phyloP scores from a whole-genome alignment of 92 coral and sea anemone species.

The Heteractis magnifica region DNA sequence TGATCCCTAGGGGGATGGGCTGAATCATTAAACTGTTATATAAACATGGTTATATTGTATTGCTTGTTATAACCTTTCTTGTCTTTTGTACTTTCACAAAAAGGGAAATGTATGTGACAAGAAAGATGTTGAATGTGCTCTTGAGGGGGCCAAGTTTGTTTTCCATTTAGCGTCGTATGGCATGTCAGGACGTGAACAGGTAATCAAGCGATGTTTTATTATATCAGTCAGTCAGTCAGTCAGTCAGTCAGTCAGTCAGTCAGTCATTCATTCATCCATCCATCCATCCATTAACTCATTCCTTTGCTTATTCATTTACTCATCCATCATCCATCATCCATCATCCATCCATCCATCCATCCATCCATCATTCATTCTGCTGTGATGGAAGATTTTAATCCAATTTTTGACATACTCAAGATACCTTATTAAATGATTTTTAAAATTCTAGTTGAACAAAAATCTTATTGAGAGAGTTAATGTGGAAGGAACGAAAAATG shows the following conservation, averaged over 20 bases:
- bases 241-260: no score
- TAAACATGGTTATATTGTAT: no score
- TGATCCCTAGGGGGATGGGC: no score
- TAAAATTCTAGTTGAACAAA: conserved; percentile 55
- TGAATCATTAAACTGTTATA: no score
- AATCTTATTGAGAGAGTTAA: conserved; percentile 66
- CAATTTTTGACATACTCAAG: no score
- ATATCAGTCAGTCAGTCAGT: no score
- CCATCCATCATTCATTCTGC: neutral
- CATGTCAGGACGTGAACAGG: conserved; percentile 93
- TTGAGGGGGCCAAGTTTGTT: conserved; percentile 40
- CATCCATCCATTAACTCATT: no score
- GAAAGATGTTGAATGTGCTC: conserved; percentile 31
- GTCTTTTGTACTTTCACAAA: neutral
- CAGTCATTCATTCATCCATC: no score
- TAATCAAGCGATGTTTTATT: conserved; percentile 6
- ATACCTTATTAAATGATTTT: neutral
- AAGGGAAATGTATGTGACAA: conserved; percentile 56
- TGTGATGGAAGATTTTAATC: no score
- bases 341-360: no score
- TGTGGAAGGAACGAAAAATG: conserved; percentile 65
- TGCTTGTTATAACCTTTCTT: neutral
- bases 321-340: neutral
- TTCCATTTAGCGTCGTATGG: conserved; percentile 87
- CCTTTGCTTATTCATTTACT: no score